Conservation (phyloP, 2,797 vertebrate species). For the Poecile montanus region DNA sequence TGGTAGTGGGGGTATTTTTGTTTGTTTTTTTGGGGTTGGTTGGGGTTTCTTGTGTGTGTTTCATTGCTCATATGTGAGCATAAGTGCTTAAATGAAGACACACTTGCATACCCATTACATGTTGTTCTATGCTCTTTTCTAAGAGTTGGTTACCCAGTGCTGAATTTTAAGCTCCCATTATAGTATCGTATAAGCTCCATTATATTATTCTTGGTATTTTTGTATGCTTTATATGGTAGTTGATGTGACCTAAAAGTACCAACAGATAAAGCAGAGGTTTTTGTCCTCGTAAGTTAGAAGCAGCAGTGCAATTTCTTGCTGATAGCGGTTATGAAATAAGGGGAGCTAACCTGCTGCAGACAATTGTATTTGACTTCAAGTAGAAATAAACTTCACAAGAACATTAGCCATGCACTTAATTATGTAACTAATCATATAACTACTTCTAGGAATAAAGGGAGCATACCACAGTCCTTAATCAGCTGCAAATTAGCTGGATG, state of each 20-base stretch:
- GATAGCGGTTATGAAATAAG: background rate
- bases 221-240: background rate
- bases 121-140: background rate
- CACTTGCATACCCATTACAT: background rate
- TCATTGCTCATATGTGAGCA: background rate
- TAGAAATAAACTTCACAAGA: background rate
- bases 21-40: background rate
- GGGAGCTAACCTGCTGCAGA: background rate
- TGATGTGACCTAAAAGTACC: background rate
- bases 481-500: slow-evolving; percentile 89
- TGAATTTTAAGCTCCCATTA: background rate
- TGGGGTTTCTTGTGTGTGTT: fast-evolving
- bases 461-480: slow-evolving; percentile 79
- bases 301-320: background rate
- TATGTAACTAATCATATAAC: background rate
- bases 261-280: background rate
- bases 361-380: background rate
- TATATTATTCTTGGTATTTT: background rate
- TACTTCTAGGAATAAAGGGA: slow-evolving; percentile 86
- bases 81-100: background rate
- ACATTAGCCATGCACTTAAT: background rate
- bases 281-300: background rate
- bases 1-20: background rate
- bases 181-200: background rate
- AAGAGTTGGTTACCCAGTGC: background rate